These are phyloP conservation scores for Hylaeus volcanicus DNA, from an alignment of 1,140 invertebrate species.

Conservation along the genomic window DNA sequence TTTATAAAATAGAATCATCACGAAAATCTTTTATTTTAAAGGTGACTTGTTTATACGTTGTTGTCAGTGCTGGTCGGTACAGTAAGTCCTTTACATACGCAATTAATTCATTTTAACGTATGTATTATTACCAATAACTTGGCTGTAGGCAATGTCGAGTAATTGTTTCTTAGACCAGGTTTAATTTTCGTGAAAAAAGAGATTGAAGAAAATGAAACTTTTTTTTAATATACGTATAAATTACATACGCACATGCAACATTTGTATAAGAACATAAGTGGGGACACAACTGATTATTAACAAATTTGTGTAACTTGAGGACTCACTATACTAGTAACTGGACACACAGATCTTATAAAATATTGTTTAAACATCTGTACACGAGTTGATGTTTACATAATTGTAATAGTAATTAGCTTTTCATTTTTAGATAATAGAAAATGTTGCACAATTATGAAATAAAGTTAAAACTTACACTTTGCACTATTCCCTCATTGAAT, in stretches of 20 bases:
- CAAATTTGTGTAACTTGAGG: too few species aligned
- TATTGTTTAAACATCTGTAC: conserved; percentile 5
- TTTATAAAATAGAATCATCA: conserved; percentile 2
- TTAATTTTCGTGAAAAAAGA: too few species aligned
- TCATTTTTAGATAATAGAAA: neutral
- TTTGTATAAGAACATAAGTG: too few species aligned
- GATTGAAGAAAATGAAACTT: too few species aligned
- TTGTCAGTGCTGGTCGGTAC: neutral
- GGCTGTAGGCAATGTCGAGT: too few species aligned
- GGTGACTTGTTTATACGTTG: neutral
- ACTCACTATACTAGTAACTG: neutral
- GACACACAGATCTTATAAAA: neutral
- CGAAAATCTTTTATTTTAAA: neutral
- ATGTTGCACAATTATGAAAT: neutral
- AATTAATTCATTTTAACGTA: too few species aligned
- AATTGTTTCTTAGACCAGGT: too few species aligned
- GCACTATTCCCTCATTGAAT: conserved; percentile 8
- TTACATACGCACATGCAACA: too few species aligned
- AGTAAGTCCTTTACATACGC: too few species aligned
- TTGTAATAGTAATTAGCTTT: conserved; percentile 5
- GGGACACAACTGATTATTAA: too few species aligned
- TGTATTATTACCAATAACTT: too few species aligned
- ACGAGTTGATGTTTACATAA: conserved; percentile 4
- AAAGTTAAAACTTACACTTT: conserved; percentile 16
- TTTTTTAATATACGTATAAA: too few species aligned